phyloP scores from a whole-genome alignment of 1,140 invertebrate genomes.

The Plutomurus gul region DNA sequence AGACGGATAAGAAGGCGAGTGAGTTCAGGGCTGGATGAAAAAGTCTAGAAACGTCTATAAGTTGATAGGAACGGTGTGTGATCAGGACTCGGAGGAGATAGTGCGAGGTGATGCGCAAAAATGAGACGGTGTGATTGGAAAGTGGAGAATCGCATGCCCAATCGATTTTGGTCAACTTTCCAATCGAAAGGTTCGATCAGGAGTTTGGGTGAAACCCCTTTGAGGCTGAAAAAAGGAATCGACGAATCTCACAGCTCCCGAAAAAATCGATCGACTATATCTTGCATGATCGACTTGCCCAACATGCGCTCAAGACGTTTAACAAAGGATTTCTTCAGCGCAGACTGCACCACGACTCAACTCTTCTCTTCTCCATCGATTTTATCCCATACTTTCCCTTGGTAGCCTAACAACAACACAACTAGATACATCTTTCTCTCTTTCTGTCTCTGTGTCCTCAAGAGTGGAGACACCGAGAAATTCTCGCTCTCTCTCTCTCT shows the following conservation, averaged over 20 bases:
- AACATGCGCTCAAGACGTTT: constrained; percentile 53
- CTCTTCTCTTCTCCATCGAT: constrained; percentile 53
- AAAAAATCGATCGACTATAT: constrained; percentile 54
- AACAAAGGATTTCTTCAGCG: constrained; percentile 48
- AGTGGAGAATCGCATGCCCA: constrained; percentile 50
- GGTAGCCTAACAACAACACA: background rate
- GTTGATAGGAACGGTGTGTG: constrained; percentile 4
- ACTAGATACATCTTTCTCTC: constrained; percentile 18
- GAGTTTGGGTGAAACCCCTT: constrained; percentile 53
- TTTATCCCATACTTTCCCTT: constrained; percentile 39
- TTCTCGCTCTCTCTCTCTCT: too few relatives aligned
- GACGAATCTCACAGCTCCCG: constrained; percentile 46
- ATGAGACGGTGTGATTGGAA: constrained; percentile 50
- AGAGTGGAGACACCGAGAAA: background rate
- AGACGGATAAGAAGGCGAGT: background rate
- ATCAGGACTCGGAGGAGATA: background rate
- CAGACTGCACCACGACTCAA: constrained; percentile 42
- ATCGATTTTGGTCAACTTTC: constrained; percentile 51
- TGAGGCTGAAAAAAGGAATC: constrained; percentile 52
- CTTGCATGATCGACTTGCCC: constrained; percentile 54
- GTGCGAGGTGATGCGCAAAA: constrained; percentile 42
- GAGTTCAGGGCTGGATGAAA: constrained; percentile 5
- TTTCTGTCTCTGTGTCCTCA: background rate
- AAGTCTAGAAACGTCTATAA: constrained; percentile 43
- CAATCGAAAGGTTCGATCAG: constrained; percentile 53